Base-by-base conservation (phyloP, 2,888 invertebrate genomes). In the Diachrysia chrysitis region DNA sequence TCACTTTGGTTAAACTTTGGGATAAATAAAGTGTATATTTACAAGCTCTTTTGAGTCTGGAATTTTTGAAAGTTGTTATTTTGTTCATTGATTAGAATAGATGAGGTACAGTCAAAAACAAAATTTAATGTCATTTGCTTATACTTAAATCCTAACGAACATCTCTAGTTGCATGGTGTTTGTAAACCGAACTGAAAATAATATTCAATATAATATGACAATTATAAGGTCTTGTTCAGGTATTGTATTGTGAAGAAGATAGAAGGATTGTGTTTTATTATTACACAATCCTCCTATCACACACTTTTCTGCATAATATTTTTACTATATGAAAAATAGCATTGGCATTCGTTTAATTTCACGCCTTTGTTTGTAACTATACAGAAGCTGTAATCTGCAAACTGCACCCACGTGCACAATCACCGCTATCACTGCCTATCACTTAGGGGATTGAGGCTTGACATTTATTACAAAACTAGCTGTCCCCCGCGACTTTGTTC, bases 1-100 rank as follows among this genome's bases (percentile, higher is more conserved):
- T 69, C 42, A 64, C 57, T 63, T 63, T 55, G n/a, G 23, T 35
- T 17, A 69, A 54, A 60, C 9, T 60, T 62, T 46, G 2, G 6
- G 57, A 35, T 17, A 35, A 35, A 51, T 57, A 10, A 51, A 51
- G 48, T 51, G 2, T 17, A 46, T 51, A 12, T 51, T 51, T 21
- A 21, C 48, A 51, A 19, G 48, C 19, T 51, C 48, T 51, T 51
- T 51, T 19, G 19, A 51, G 21, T 21, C 19, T 51, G 48, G 48
- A 51, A 21, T 51, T 51, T 51, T 51, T 51, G 19, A 51, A 51
- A 51, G 48, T 21, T 21, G 48, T 19, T 48, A 10, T 48, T 51
- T 51, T 51, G 48, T 19, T 51, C 3, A 21, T 21, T 51, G 48
- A 51, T 51, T 19, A 19, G 25, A 25, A 21, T 51, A 19, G 10